phyloP scores from a whole-genome alignment of 1,140 invertebrate genomes.

The Chlorops oryzae region DNA sequence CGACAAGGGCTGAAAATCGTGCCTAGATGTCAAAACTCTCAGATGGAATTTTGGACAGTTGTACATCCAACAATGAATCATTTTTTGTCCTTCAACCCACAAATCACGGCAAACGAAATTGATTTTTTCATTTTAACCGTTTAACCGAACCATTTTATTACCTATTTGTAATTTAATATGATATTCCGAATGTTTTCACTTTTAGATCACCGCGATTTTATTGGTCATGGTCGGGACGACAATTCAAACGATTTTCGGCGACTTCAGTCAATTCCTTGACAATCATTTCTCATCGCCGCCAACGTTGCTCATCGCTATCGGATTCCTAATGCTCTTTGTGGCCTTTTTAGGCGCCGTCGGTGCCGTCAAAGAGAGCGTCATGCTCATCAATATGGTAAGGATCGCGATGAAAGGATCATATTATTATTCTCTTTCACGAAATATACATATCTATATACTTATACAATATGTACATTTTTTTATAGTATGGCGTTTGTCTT shows the following conservation, averaged over 20 bases:
- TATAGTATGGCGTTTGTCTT: slow-evolving; percentile 75
- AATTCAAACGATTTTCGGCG: slow-evolving; percentile 65
- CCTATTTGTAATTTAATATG: not conserved
- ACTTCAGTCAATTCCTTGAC: slow-evolving; percentile 66
- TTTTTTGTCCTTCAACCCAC: too few species aligned
- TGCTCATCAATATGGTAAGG: slow-evolving; percentile 72
- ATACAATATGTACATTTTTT: slow-evolving; percentile 12
- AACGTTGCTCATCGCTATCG: slow-evolving; percentile 67
- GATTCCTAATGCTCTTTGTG: slow-evolving; percentile 69
- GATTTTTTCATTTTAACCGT: too few species aligned
- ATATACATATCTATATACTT: too few species aligned
- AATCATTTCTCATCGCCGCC: slow-evolving; percentile 65
- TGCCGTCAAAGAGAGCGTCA: slow-evolving; percentile 74
- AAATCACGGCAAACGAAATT: too few species aligned
- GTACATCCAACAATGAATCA: too few species aligned
- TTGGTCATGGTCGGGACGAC: slow-evolving; percentile 72
- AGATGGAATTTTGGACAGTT: too few species aligned
- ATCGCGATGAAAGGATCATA: too few species aligned
- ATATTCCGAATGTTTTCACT: slow-evolving; percentile 9
- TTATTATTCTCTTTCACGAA: not conserved
- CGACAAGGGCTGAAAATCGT: too few species aligned
- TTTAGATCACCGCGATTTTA: slow-evolving; percentile 65
- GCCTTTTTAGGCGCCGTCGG: slow-evolving; percentile 77
- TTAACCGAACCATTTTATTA: too few species aligned
- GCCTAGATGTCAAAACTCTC: too few species aligned